Evolutionary conservation across 92 coral and sea anemone species (phyloP), one percentile per base, ranked within the genome.

Genomic region (Plumapathes pennacea): DNA sequence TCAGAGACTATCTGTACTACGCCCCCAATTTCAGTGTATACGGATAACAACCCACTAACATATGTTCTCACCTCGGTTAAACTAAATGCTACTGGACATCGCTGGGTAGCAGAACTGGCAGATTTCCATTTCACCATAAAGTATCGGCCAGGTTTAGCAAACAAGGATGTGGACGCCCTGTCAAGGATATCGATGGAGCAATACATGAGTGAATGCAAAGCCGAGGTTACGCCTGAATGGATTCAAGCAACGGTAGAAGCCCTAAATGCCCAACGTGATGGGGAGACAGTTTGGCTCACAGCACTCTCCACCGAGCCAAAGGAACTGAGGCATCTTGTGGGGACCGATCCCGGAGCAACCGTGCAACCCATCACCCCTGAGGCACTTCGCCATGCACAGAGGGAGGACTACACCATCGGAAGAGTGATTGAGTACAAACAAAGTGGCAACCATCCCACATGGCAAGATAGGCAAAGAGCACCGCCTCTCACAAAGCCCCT

Each of bases 41-140:
- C 76, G 34, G 80, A 73, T 44, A 62, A 73, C 17, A 52, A 62
- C 24, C 80, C 72, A 45, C 55, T 79, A 41, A 79, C 70, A 19
- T 74, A 58, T 57, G 64, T 50, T 6, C 47, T 68, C 4, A 57
- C 78, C 38, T 42, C 74, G 3, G 84, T 78, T 38, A 77, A 60
- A 50, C 71, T 68, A 9, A 48, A 59, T 15, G 67, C 69, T 17
- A 58, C 78, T 30, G 78, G 84, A 4, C 32, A 56, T 31, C 64
- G 77, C 49, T 76, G 70, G 71, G 47, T 77, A 50, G 69, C 62
- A 17, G 77, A 76, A 59, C 39, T 77, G 4, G 65, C 84, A 0
- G 71, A 69, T 37, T 77, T 50, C 66, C 60, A 69, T 25, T 77
- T 77, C 60, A 52, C 65, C 9, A 69, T 77, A 37, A 72, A 62